phyloP scores from a whole-genome alignment of 2,113 vertebrate species.

The Apteryx mantelli region DNA sequence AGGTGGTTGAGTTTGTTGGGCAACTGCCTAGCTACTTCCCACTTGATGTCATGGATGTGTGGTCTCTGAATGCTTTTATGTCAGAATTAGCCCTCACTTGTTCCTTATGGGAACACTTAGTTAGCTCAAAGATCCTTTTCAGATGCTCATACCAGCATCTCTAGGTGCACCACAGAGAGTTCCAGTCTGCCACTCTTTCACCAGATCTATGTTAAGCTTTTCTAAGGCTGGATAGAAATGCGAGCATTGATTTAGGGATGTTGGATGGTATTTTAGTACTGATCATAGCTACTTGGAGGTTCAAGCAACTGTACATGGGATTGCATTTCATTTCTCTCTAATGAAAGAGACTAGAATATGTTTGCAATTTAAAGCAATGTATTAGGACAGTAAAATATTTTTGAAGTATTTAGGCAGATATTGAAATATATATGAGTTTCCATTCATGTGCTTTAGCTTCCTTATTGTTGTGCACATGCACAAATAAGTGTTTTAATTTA shows the following conservation, averaged over 20 bases:
- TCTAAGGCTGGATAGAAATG: fast-evolving
- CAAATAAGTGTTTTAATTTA: no score
- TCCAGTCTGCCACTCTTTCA: fast-evolving
- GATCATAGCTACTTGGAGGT: background rate
- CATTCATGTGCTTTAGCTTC: fast-evolving
- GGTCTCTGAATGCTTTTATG: fast-evolving
- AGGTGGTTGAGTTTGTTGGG: fast-evolving
- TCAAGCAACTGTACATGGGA: fast-evolving
- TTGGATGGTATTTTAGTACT: background rate
- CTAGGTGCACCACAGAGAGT: background rate
- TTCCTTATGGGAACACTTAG: fast-evolving
- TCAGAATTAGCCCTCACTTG: fast-evolving
- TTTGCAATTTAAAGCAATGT: background rate
- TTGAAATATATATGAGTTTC: background rate
- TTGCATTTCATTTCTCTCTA: background rate
- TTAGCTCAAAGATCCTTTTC: background rate
- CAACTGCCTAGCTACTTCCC: fast-evolving
- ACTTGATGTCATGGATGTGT: fast-evolving
- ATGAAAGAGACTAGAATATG: background rate
- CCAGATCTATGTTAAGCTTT: background rate
- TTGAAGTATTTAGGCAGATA: background rate
- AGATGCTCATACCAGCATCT: background rate
- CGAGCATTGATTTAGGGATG: fast-evolving
- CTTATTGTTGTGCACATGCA: background rate
- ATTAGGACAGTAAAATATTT: background rate